These are phyloP conservation scores for Sericinus montela DNA, from an alignment of 2,888 invertebrate genomes.

Conservation along the genomic window DNA sequence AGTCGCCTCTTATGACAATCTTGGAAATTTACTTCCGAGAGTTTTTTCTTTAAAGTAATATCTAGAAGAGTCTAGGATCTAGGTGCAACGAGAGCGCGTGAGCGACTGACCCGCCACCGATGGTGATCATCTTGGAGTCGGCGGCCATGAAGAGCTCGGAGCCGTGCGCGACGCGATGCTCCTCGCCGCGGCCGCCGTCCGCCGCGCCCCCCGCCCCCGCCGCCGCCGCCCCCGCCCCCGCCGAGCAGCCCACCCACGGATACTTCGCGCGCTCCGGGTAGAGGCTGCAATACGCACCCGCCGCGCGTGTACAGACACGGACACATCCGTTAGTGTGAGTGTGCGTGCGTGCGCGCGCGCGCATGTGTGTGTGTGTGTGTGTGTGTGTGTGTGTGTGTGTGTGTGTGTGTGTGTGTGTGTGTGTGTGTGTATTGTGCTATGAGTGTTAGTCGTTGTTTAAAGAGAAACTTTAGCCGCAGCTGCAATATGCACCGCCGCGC, in stretches of 20 bases:
- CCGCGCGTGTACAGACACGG: neutral
- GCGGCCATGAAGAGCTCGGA: conserved; percentile 98
- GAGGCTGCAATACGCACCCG: conserved; percentile 66
- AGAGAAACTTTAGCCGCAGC: too few relatives aligned
- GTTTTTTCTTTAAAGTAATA: too few relatives aligned
- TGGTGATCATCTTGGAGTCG: conserved; percentile 95
- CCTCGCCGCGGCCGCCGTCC: conserved; percentile 70
- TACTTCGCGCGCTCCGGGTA: conserved; percentile 94
- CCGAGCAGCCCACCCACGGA: conserved; percentile 92
- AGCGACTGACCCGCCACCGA: conserved; percentile 93
- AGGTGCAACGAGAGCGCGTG: conserved; percentile 40
- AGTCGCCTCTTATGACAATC: too few relatives aligned
- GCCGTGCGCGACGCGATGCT: conserved; percentile 86
- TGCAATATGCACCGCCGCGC: neutral
- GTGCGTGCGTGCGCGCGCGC: too few relatives aligned
- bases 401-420: too few relatives aligned
- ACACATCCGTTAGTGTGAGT: too few relatives aligned
- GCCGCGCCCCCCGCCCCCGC: conserved; percentile 58
- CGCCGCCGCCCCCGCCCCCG: conserved; percentile 49
- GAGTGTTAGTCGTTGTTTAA: too few relatives aligned
- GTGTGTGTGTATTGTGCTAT: too few relatives aligned
- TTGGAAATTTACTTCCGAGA: too few relatives aligned
- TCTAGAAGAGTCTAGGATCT: too few relatives aligned
- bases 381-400: neutral
- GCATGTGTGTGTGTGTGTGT: too few relatives aligned